Conservation (phyloP, 2,888 invertebrate species). For the Embidobia sp. region DNA sequence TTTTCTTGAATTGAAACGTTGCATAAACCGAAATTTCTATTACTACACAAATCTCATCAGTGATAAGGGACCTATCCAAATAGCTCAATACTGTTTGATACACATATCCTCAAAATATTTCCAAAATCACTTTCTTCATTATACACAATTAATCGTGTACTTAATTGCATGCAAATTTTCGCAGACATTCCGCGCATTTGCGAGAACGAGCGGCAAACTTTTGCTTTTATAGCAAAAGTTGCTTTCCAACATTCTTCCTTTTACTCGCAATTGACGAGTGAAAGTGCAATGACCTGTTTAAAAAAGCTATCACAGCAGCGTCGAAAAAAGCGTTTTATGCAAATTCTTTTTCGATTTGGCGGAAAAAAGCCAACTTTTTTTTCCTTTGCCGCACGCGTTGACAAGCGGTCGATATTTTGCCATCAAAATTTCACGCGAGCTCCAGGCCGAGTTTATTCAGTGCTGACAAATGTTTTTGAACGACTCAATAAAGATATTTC, state of each 20-base stretch:
- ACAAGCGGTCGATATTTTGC: slow-evolving; percentile 1
- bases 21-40: too few species aligned
- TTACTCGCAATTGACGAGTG: slow-evolving; percentile 35
- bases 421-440: slow-evolving; percentile 11
- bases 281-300: slow-evolving; percentile 51
- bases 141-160: not conserved
- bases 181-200: slow-evolving; percentile 7
- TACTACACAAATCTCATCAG: too few species aligned
- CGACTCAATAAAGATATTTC: slow-evolving; percentile 37
- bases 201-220: slow-evolving; percentile 27
- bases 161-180: slow-evolving; percentile 5
- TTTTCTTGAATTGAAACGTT: too few species aligned
- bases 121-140: not conserved
- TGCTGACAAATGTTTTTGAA: slow-evolving; percentile 29
- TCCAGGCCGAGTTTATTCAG: slow-evolving; percentile 13
- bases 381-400: not conserved
- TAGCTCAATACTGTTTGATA: too few species aligned
- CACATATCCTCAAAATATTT: too few species aligned
- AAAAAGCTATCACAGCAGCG: slow-evolving; percentile 23
- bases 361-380: not conserved
- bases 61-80: too few species aligned
- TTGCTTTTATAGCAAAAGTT: slow-evolving; percentile 47
- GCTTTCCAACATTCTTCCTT: slow-evolving; percentile 47
- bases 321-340: not conserved
- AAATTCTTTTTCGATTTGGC: not conserved